Base-by-base conservation (phyloP, 2,888 invertebrate species). In the Melitaea athalia region DNA sequence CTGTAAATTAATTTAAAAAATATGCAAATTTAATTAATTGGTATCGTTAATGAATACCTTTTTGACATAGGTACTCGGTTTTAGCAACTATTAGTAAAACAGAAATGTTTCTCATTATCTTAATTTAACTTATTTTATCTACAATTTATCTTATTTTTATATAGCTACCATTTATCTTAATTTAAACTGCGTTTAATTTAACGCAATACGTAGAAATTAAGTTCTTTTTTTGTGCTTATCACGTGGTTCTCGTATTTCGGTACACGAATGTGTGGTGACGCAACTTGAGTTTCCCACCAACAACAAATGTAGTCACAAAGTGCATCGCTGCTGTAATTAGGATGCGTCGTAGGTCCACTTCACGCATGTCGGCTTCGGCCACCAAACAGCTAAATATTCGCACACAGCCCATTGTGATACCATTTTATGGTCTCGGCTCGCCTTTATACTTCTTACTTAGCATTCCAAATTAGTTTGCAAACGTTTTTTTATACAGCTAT, bases 371-470 rank as follows among this genome's bases (percentile, higher is more conserved):
- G 90, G 88, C 88, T 80, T 80, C 82, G 81, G 80, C 76, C 83
- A 85, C 86, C 85, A 85, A 87, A 89, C 90, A 85, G 82, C 86
- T 83, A 82, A 86, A 92, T 89, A 91, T 91, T 92, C 90, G 92
- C 92, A 86, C 86, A 89, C 82, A 64, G 76, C 85, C 90, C 89
- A 92, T 92, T 92, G 92, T 92, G 86, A 84, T 86, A 88, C 86
- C 86, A 89, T 81, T 92, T 92, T 92, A 92, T 91, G 91, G 91
- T 85, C 86, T 86, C 90, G 91, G 92, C 85, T 71, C 74, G 83
- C 85, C 89, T 92, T 92, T 91, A 85, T 89, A 82, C 84, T 81
- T 72, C 79, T 82, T 88, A 86, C 81, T 92, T 92, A 90, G 87
- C 90, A 92, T 92, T 90, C 92, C 85, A 86, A 87, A 87, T 85